Conservation (phyloP, 2,888 invertebrate species). For the Dorcus parallelipipedus region DNA sequence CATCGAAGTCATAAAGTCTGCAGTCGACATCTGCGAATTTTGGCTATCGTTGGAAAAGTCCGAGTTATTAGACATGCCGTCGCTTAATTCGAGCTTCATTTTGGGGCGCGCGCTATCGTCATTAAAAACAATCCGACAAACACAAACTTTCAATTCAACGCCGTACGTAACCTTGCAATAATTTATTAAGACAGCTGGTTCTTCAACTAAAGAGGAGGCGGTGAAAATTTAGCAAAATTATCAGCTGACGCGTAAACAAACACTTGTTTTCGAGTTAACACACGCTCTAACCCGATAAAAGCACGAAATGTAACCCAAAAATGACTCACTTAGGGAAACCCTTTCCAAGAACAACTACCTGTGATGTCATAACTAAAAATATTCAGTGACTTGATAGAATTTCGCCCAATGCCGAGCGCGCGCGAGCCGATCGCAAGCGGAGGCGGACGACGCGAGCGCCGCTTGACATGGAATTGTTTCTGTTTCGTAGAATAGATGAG, state of each 20-base stretch:
- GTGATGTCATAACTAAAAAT: conserved; percentile 49
- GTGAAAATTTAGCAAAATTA: conserved; percentile 7
- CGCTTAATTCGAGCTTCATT: conserved; percentile 47
- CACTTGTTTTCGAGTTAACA: conserved; percentile 28
- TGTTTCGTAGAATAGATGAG: conserved; percentile 30
- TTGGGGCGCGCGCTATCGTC: conserved; percentile 15
- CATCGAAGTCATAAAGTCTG: conserved; percentile 42
- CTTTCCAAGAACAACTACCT: conserved; percentile 48
- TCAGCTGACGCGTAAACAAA: conserved; percentile 20
- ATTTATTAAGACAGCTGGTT: conserved; percentile 11
- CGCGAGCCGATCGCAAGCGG: conserved; percentile 19
- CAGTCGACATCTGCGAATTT: conserved; percentile 45
- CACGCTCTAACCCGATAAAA: conserved; percentile 32
- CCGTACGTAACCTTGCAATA: conserved; percentile 9
- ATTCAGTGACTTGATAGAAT: conserved; percentile 33
- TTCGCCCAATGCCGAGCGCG: conserved; percentile 18
- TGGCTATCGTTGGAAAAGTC: conserved; percentile 49
- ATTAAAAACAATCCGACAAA: not conserved
- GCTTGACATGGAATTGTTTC: not conserved
- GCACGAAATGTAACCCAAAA: conserved; percentile 23
- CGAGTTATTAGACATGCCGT: conserved; percentile 46
- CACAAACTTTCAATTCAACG: conserved; percentile 14
- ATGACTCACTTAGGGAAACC: conserved; percentile 47
- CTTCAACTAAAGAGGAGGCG: conserved; percentile 1
- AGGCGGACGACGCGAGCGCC: conserved; percentile 15